phyloP scores from a whole-genome alignment of 2,888 invertebrate species.

The Xestia sexstrigata region DNA sequence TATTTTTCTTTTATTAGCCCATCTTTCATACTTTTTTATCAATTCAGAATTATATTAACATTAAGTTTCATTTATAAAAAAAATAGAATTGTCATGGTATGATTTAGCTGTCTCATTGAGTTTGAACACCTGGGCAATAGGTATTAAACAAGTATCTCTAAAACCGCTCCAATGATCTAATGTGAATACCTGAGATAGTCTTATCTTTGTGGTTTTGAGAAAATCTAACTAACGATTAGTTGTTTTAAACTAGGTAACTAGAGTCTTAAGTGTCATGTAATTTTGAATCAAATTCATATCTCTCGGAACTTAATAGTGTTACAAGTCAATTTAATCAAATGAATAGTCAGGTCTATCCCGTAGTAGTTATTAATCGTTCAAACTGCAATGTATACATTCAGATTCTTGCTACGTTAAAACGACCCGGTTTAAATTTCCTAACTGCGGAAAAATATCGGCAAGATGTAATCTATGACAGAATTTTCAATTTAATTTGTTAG shows the following conservation, averaged over 20 bases:
- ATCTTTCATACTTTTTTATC: background rate
- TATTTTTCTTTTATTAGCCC: background rate
- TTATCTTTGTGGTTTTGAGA: slow-evolving; percentile 26
- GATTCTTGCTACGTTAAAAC: background rate
- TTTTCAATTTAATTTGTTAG: too few species aligned
- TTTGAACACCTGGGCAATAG: slow-evolving; percentile 25
- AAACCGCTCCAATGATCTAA: slow-evolving; percentile 11
- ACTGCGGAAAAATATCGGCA: background rate
- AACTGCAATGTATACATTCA: background rate
- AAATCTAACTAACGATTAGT: slow-evolving; percentile 19
- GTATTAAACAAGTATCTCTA: slow-evolving; percentile 13
- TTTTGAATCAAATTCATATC: slow-evolving; percentile 1
- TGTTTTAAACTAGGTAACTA: background rate
- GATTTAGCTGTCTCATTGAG: slow-evolving; percentile 14
- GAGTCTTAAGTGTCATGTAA: slow-evolving; percentile 7
- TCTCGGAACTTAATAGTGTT: background rate
- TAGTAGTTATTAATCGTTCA: background rate
- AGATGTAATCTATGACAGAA: background rate
- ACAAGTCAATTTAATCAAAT: background rate
- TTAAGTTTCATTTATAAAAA: background rate
- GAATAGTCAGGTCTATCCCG: background rate
- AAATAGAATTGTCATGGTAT: background rate
- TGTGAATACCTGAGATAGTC: slow-evolving; percentile 21
- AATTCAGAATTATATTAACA: background rate
- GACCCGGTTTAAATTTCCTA: background rate